A percentile compares a stretch with the other conserved stretches of the same genome.
These are phyloP conservation scores for Archocentrus centrarchus DNA, from an alignment of 2,113 vertebrate species.

Conservation along the genomic window DNA sequence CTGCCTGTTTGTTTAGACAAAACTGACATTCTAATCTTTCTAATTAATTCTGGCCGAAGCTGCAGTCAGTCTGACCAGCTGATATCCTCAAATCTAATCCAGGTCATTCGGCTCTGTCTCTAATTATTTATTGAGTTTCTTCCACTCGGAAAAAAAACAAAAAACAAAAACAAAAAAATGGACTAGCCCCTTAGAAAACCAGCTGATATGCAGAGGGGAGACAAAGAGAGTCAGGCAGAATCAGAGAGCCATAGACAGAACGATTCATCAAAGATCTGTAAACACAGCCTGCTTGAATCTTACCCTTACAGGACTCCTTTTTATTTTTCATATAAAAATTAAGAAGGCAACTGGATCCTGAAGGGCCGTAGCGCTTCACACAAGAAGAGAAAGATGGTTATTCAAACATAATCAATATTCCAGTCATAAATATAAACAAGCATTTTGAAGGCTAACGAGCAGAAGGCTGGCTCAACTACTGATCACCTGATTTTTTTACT, in stretches of 20 bases:
- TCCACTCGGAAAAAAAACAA: background rate
- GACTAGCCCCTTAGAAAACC: slow-evolving; percentile 35
- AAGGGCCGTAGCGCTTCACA: slow-evolving; percentile 9
- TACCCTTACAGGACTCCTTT: slow-evolving; percentile 29
- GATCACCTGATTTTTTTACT: slow-evolving; percentile 29
- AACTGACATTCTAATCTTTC: slow-evolving; percentile 65
- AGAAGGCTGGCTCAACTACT: background rate
- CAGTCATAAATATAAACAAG: slow-evolving; percentile 26
- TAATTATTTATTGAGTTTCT: slow-evolving; percentile 76
- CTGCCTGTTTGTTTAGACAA: slow-evolving; percentile 49
- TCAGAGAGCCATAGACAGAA: slow-evolving; percentile 13
- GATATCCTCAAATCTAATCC: slow-evolving; percentile 69
- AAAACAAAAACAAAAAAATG: slow-evolving; percentile 5
- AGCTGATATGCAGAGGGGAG: slow-evolving; percentile 52
- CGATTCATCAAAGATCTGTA: slow-evolving; percentile 50
- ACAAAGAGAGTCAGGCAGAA: slow-evolving; percentile 33
- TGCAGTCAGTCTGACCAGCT: slow-evolving; percentile 49
- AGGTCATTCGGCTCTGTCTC: slow-evolving; percentile 58
- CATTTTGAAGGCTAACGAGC: slow-evolving; percentile 26
- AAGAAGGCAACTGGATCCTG: slow-evolving; percentile 10
- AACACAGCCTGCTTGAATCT: slow-evolving; percentile 46
- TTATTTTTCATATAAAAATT: slow-evolving; percentile 28
- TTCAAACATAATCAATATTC: slow-evolving; percentile 18
- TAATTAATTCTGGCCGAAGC: slow-evolving; percentile 69
- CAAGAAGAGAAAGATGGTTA: slow-evolving; percentile 1